phyloP scores from a whole-genome alignment of 2,888 invertebrate genomes.

The Alloplasta piceator region DNA sequence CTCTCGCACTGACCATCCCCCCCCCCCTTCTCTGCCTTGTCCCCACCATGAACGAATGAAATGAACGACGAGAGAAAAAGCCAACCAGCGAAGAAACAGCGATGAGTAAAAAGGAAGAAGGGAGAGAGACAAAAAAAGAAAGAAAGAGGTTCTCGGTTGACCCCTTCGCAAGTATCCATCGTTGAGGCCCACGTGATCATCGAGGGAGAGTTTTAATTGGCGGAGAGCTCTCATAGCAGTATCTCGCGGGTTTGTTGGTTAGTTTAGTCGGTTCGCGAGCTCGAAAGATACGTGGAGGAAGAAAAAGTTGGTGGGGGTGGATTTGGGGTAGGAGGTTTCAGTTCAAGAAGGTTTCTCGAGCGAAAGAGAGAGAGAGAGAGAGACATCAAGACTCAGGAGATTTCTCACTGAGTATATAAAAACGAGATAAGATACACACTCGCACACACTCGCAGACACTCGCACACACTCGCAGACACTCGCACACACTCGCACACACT shows the following conservation, averaged over 20 bases:
- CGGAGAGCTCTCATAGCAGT: slow-evolving; percentile 71
- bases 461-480: too few relatives aligned
- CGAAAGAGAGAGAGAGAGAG: slow-evolving; percentile 57
- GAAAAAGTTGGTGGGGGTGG: slow-evolving; percentile 65
- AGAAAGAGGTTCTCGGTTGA: slow-evolving; percentile 21
- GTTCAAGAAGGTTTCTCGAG: slow-evolving; percentile 35
- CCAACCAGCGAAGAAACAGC: slow-evolving; percentile 14
- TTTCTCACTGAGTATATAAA: slow-evolving; percentile 48
- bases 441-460: too few relatives aligned
- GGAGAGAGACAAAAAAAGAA: slow-evolving; percentile 33
- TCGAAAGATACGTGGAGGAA: slow-evolving; percentile 64
- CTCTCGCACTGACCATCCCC: neutral
- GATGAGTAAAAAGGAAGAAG: slow-evolving; percentile 33
- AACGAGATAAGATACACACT: slow-evolving; percentile 57
- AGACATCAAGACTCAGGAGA: too few relatives aligned
- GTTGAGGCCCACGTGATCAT: slow-evolving; percentile 77
- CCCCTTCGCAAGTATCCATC: too few relatives aligned
- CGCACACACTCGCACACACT: too few relatives aligned
- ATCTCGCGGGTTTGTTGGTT: slow-evolving; percentile 33
- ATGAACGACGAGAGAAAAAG: slow-evolving; percentile 2
- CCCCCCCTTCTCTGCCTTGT: neutral
- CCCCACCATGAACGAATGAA: slow-evolving; percentile 9
- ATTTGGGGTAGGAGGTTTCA: slow-evolving; percentile 54
- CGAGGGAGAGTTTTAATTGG: slow-evolving; percentile 82
- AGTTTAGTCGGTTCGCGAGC: slow-evolving; percentile 20